Base-by-base conservation (phyloP, 2,113 vertebrate species). In the Chaetura pelagica region DNA sequence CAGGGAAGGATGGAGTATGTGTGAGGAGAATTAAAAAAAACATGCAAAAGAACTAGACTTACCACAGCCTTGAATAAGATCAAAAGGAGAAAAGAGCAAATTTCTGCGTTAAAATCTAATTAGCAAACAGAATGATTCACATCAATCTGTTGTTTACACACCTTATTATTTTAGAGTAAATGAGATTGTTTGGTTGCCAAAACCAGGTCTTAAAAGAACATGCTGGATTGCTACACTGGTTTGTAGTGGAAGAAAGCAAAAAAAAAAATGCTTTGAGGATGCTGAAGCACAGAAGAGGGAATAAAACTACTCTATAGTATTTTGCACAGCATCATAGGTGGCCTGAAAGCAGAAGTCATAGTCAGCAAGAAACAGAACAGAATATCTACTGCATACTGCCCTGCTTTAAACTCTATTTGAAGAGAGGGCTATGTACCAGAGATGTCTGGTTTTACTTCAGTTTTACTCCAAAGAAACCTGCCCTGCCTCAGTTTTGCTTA, bases 51-150 rank as follows among this genome's bases (percentile, higher is more conserved):
- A 96, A 95, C 95, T 96, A 89, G 97, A 99, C 99, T 99, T 99
- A 99, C 99, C 99, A 98, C 99, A 96, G 99, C 99, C 99, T 99
- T 99, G 98, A 98, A 97, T 97, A 97, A 99, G 97, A 98, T 96
- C 98, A 97, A 97, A 98, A 96, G 97, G 98, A 98, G 98, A 98
- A 98, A 98, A 99, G 98, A 99, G 98, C 97, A 99, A 98, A 99
- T 94, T 98, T 97, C 96, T 93, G 97, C 94, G 99, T 99, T 98
- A 98, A 97, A 97, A 98, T 93, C 95, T 84, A 97, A 91, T 93
- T 86, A 95, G 85, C 82, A 96, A 94, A 93, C 87, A 94, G 94
- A 78, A 79, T 81, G 82, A 89, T 94, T 95, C 76, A 75, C 69
- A 95, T 93, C 91, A 85, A 87, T 83, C 95, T 97, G 85, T 76